Evolutionary conservation across 2,888 invertebrate genomes (phyloP), one percentile per base, ranked within the genome.

Genomic region (Ochropleura leucogaster): DNA sequence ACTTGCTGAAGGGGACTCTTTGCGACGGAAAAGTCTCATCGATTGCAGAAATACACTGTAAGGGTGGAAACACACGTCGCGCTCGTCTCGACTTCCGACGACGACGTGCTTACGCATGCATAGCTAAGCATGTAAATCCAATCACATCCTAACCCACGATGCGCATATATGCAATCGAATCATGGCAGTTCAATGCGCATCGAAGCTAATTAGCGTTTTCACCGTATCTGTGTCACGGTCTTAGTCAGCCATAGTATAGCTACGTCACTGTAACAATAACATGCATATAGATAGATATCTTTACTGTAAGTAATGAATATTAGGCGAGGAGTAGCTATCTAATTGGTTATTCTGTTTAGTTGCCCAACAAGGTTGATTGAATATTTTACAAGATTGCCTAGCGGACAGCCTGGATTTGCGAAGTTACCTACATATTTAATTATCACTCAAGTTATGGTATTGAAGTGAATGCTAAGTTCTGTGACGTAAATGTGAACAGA

Each of bases 321-420:
- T 85, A 83, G 83, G 84, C 81, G 83, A 82, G 84, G 87, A 84
- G 85, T 84, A 85, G 79, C 87, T 75, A 83, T 64, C 79, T 92
- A 92, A 93, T 93, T 93, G 92, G 88, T 92, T 92, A 94, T 93
- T 93, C 94, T 92, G 92, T 93, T 94, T 93, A 92, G 91, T 91
- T 90, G 88, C 90, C 90, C 89, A 89, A 87, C 87, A 89, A 88
- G 88, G 89, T 76, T 88, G 87, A 90, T 90, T 94, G 91, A 93
- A 94, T 94, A 94, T 94, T 94, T 93, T 88, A 94, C 87, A 90
- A 91, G 92, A 91, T 89, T 87, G 86, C 89, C 88, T 88, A 85
- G 84, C 88, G 90, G 90, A 85, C 90, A 88, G 88, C 85, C 79
- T 85, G 91, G 90, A 90, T 91, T 90, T 89, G 83, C 83, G 85